Conservation (phyloP, 2,888 invertebrate species). For the Drosophila anomalipes region DNA sequence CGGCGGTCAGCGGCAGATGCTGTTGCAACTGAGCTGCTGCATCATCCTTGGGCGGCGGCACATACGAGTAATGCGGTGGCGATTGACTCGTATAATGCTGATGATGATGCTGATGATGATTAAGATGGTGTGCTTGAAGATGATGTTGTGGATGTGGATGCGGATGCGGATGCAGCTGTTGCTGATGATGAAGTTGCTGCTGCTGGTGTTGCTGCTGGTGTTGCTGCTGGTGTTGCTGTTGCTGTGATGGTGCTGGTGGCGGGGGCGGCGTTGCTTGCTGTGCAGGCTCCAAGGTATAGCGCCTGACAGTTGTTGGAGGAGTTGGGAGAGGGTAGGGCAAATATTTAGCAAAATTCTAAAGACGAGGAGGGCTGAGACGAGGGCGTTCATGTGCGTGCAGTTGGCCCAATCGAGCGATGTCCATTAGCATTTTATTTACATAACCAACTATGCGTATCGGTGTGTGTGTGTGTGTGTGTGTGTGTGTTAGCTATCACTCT, state of each 20-base stretch:
- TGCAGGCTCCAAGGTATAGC: constrained; percentile 59
- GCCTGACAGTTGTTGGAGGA: constrained; percentile 77
- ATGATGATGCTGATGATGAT: constrained; percentile 45
- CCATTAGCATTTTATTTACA: constrained; percentile 71
- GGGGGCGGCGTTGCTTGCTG: constrained; percentile 80
- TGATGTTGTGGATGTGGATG: constrained; percentile 13
- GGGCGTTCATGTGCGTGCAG: constrained; percentile 85
- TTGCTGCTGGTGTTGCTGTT: constrained; percentile 11
- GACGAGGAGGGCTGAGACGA: constrained; percentile 70
- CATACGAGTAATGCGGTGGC: constrained; percentile 60
- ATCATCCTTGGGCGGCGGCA: constrained; percentile 62
- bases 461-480: constrained; percentile 29
- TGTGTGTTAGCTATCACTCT: constrained; percentile 47
- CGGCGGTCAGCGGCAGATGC: constrained; percentile 53
- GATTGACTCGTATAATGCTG: constrained; percentile 46
- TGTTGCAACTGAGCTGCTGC: constrained; percentile 28
- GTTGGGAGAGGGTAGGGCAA: constrained; percentile 6
- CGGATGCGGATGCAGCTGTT: constrained; percentile 39
- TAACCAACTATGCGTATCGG: constrained; percentile 55
- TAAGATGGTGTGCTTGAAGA: constrained; percentile 36
- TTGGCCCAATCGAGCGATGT: constrained; percentile 61
- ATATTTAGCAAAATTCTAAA: not conserved
- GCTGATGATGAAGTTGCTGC: constrained; percentile 50
- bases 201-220: constrained; percentile 7
- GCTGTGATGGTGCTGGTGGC: constrained; percentile 6